These are phyloP conservation scores for Harlomillsia oculata DNA, from an alignment of 1,140 invertebrate species.

Conservation along the genomic window DNA sequence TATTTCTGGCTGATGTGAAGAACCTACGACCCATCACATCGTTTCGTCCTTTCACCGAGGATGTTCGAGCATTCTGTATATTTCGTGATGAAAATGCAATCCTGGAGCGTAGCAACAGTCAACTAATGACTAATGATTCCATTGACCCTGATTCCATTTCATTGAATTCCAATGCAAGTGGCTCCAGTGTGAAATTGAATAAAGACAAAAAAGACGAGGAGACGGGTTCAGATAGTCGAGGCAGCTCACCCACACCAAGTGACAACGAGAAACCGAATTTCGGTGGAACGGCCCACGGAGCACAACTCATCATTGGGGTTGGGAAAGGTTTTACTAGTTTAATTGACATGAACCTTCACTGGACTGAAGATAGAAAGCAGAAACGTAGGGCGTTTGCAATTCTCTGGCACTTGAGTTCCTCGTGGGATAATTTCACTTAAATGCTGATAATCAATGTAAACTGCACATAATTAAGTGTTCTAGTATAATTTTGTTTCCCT, in stretches of 20 bases:
- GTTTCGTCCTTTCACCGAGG: slow-evolving; percentile 79
- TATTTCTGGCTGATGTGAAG: slow-evolving; percentile 71
- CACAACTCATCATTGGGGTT: slow-evolving; percentile 24
- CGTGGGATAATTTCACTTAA: no score
- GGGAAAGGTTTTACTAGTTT: slow-evolving; percentile 32
- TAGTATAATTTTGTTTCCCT: no score
- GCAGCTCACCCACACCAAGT: slow-evolving; percentile 14
- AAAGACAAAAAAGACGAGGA: slow-evolving; percentile 4
- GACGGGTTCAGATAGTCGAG: slow-evolving; percentile 1
- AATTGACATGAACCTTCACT: slow-evolving; percentile 21
- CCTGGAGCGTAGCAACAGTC: neutral
- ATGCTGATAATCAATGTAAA: no score
- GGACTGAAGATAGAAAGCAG: slow-evolving; percentile 20
- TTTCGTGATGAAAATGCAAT: slow-evolving; percentile 6
- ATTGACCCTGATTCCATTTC: neutral
- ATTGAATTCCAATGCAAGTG: slow-evolving; percentile 12
- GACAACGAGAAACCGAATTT: neutral
- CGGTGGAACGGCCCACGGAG: neutral
- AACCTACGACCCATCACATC: slow-evolving; percentile 75
- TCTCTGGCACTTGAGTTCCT: slow-evolving; percentile 22
- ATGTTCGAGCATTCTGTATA: slow-evolving; percentile 40
- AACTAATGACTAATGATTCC: neutral
- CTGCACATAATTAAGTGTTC: no score
- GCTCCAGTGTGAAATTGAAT: slow-evolving; percentile 10
- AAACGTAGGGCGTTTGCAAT: slow-evolving; percentile 26